phyloP scores from a whole-genome alignment of 64 coral and sea anemone species.

The Pocillopora damicornis region DNA sequence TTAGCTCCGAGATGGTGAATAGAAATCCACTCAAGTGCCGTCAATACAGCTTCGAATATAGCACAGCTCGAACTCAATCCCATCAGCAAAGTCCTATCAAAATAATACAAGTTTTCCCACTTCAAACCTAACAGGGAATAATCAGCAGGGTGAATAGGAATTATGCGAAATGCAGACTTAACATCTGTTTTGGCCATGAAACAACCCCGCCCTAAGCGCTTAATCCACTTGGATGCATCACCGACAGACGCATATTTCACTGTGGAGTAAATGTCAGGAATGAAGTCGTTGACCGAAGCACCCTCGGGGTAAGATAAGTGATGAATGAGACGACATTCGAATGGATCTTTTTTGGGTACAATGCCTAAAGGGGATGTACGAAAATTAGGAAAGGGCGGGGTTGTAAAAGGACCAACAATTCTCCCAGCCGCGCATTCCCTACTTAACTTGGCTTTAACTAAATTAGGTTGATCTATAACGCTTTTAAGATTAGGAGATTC shows the following conservation, averaged over 20 bases:
- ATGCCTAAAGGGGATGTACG: constrained; percentile 1
- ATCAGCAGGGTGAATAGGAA: constrained; percentile 46
- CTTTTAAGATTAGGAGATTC: constrained; percentile 32
- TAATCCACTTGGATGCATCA: background rate
- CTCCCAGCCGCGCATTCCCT: background rate
- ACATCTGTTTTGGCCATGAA: constrained; percentile 28
- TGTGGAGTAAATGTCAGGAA: constrained; percentile 23
- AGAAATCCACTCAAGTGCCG: constrained; percentile 35
- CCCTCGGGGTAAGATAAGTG: constrained; percentile 25
- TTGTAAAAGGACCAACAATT: constrained; percentile 20
- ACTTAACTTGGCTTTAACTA: background rate
- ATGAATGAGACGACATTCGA: constrained; percentile 28
- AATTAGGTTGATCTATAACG: background rate
- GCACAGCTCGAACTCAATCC: constrained; percentile 8
- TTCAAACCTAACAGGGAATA: constrained; percentile 46
- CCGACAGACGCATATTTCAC: background rate
- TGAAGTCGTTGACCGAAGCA: constrained; percentile 21
- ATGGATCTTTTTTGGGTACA: constrained; percentile 23
- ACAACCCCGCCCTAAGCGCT: background rate
- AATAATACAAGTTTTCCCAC: constrained; percentile 46
- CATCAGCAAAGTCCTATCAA: constrained; percentile 28
- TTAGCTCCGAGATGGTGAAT: constrained; percentile 12
- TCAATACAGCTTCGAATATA: constrained; percentile 40
- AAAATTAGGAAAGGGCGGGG: background rate
- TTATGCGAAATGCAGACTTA: constrained; percentile 35